phyloP scores from a whole-genome alignment of 2,113 vertebrate genomes.

The Archilochus colubris region DNA sequence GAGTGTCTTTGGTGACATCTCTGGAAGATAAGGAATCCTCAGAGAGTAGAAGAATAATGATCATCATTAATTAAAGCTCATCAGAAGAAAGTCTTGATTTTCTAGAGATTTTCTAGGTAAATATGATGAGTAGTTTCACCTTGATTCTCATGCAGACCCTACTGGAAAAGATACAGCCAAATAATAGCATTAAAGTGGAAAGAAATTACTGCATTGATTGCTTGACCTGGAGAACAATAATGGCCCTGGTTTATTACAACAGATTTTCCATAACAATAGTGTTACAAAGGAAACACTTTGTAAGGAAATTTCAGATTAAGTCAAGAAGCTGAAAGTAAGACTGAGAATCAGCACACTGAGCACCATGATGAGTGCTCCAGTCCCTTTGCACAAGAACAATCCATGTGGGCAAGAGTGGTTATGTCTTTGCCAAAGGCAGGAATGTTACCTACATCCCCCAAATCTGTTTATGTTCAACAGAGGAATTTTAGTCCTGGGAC shows the following conservation, averaged over 20 bases:
- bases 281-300: not conserved
- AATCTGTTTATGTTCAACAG: not conserved
- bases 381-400: not conserved
- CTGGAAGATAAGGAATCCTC: not conserved
- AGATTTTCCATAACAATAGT: constrained; percentile 58
- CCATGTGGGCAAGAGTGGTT: not conserved
- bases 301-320: constrained; percentile 31
- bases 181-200: constrained; percentile 64
- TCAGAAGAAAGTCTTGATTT: constrained; percentile 14
- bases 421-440: not conserved
- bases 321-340: not conserved
- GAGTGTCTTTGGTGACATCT: not conserved
- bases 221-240: constrained; percentile 70
- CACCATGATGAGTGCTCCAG: not conserved
- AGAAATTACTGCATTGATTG: constrained; percentile 71
- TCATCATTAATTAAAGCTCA: constrained; percentile 12
- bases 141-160: constrained; percentile 60
- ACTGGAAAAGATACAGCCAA: constrained; percentile 58
- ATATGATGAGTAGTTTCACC: constrained; percentile 33
- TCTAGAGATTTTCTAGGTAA: constrained; percentile 51
- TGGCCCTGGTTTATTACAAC: constrained; percentile 7
- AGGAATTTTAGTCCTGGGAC: not conserved
- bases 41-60: not conserved
- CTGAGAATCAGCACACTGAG: not conserved
- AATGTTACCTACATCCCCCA: not conserved